Evolutionary conservation across 1,140 invertebrate genomes (phyloP).

Genomic region (Lasaia peninsularis): DNA sequence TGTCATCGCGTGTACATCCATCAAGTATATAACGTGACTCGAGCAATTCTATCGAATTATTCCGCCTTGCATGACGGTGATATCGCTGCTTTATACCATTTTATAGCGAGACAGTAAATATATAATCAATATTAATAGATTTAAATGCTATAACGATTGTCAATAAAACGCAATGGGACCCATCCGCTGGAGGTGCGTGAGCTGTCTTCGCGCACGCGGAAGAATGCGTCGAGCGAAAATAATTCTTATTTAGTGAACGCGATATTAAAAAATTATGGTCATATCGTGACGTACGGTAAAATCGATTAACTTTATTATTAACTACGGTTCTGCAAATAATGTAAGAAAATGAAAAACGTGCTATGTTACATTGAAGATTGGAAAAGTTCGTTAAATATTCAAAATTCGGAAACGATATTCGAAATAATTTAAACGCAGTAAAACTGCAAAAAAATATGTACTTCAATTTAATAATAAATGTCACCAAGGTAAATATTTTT

Average conservation of each 20-base stretch:
- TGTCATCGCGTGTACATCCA: slow-evolving; percentile 36
- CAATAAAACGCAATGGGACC: slow-evolving; percentile 5
- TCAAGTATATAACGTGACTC: slow-evolving; percentile 37
- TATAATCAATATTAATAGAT: slow-evolving; percentile 21
- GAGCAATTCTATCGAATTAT: slow-evolving; percentile 38
- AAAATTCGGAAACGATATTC: too few species aligned
- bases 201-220: slow-evolving; percentile 13
- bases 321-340: too few species aligned
- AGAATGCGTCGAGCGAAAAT: slow-evolving; percentile 16
- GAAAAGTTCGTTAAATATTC: too few species aligned
- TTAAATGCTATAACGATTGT: slow-evolving; percentile 4
- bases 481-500: too few species aligned
- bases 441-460: too few species aligned
- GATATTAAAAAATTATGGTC: not conserved
- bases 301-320: too few species aligned
- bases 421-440: too few species aligned
- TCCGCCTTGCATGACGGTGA: slow-evolving; percentile 39
- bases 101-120: slow-evolving; percentile 12
- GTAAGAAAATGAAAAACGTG: too few species aligned
- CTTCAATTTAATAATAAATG: too few species aligned
- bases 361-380: too few species aligned
- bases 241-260: not conserved
- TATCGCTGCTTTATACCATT: slow-evolving; percentile 32
- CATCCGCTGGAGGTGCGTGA: slow-evolving; percentile 4
- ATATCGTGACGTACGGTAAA: not conserved